Conservation (phyloP, 2,888 invertebrate genomes). For the Melieria picta region DNA sequence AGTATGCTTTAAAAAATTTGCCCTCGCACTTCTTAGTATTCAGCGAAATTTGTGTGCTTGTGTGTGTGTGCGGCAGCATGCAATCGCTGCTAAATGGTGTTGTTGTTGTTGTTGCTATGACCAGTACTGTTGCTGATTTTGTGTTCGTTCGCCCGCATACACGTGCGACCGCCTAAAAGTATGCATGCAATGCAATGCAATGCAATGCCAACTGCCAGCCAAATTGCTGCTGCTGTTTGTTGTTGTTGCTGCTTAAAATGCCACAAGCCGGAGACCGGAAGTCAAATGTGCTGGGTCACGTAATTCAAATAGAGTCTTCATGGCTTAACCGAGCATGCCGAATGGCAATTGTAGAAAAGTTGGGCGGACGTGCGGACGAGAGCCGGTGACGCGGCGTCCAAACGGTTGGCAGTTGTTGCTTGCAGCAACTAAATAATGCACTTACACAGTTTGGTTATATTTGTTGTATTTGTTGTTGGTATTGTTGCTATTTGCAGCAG, state of each 20-base stretch:
- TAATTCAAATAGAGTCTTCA: constrained; percentile 45
- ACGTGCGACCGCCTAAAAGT: constrained; percentile 13
- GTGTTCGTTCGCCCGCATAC: background rate
- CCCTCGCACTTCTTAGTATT: background rate
- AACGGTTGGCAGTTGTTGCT: no score
- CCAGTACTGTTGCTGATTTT: background rate
- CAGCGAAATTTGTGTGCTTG: background rate
- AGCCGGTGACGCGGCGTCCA: no score
- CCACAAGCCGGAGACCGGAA: constrained; percentile 38
- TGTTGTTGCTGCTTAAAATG: constrained; percentile 25
- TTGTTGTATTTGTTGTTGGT: no score
- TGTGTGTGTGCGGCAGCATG: background rate
- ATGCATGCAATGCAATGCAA: constrained; percentile 23
- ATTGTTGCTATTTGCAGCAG: no score
- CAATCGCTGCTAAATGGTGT: background rate
- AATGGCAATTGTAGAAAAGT: background rate
- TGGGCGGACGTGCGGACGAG: background rate
- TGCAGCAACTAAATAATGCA: no score
- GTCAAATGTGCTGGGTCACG: constrained; percentile 44
- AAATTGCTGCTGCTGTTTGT: constrained; percentile 11
- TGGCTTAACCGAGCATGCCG: constrained; percentile 10
- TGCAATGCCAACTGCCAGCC: constrained; percentile 8
- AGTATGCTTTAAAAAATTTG: constrained; percentile 28
- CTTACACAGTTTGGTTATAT: no score
- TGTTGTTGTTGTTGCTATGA: background rate